These are phyloP conservation scores for Drosophila villosipedis DNA, from an alignment of 2,888 invertebrate genomes.

Conservation along the genomic window DNA sequence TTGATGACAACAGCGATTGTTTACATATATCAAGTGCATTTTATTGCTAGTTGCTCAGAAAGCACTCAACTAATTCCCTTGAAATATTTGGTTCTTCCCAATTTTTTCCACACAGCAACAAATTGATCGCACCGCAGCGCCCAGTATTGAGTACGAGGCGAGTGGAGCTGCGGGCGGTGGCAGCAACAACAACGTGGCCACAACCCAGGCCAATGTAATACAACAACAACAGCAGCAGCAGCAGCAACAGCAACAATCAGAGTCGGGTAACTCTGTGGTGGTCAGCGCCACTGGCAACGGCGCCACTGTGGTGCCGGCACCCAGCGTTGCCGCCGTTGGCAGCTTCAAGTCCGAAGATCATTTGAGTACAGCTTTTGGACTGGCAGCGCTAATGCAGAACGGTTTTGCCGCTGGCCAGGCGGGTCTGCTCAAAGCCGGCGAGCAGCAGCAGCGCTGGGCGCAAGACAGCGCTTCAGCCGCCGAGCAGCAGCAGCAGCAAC, in stretches of 20 bases:
- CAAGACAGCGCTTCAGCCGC: constrained; percentile 61
- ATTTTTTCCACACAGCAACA: constrained; percentile 66
- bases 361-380: constrained; percentile 89
- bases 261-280: constrained; percentile 74
- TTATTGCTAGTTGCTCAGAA: background rate
- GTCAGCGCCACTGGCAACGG: constrained; percentile 76
- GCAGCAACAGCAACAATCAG: constrained; percentile 64
- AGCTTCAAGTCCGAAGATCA: constrained; percentile 90
- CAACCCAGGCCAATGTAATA: constrained; percentile 74
- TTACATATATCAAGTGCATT: background rate
- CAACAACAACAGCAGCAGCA: constrained; percentile 69
- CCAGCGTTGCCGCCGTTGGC: constrained; percentile 71
- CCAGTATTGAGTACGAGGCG: constrained; percentile 85
- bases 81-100: background rate
- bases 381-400: constrained; percentile 90
- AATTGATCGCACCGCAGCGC: constrained; percentile 85
- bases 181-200: constrained; percentile 67
- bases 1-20: background rate
- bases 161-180: constrained; percentile 67
- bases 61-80: background rate
- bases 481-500: constrained; percentile 54
- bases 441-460: constrained; percentile 78
- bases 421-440: constrained; percentile 71
- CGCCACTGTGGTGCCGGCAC: constrained; percentile 68
- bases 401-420: constrained; percentile 85